These are phyloP conservation scores for Heliconius hortense DNA, from an alignment of 2,888 invertebrate species.

Conservation along the genomic window DNA sequence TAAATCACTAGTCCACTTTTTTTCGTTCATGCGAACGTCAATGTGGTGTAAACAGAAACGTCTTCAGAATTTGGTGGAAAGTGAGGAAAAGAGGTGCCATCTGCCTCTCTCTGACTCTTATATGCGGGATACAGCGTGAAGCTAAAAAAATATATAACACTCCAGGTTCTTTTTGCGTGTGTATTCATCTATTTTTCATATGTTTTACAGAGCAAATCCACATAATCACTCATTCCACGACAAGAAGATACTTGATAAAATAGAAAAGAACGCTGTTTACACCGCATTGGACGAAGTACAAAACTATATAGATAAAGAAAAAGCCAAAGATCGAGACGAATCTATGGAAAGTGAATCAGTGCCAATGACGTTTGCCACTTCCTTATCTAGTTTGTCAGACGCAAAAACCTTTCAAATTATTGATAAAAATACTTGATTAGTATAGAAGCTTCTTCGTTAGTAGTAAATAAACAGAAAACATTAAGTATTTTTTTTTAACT, in stretches of 20 bases:
- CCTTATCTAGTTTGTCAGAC: conserved; percentile 6
- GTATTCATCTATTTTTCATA: conserved; percentile 25
- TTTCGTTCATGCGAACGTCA: too few species aligned
- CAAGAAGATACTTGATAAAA: conserved; percentile 72
- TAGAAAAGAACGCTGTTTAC: conserved; percentile 71
- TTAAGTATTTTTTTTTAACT: conserved; percentile 1
- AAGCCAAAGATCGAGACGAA: conserved; percentile 33
- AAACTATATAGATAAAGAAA: conserved; percentile 46
- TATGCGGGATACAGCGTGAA: too few species aligned
- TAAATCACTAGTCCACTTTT: too few species aligned
- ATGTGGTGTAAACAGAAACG: too few species aligned
- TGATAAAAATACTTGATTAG: conserved; percentile 22
- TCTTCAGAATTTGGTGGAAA: too few species aligned
- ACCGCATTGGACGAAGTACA: conserved; percentile 52
- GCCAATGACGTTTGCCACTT: conserved; percentile 17
- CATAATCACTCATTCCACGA: conserved; percentile 77
- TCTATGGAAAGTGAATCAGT: conserved; percentile 37
- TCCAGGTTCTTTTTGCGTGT: too few species aligned
- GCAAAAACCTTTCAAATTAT: conserved; percentile 10
- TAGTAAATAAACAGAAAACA: neutral
- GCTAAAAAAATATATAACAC: too few species aligned
- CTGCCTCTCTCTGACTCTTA: too few species aligned
- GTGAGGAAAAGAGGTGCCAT: too few species aligned
- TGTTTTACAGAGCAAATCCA: conserved; percentile 63
- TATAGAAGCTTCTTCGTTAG: neutral